A percentile compares a stretch with the other conserved stretches of the same genome.
These are phyloP conservation scores for Strigamia crassipes DNA, from an alignment of 2,888 invertebrate genomes.

Conservation along the genomic window DNA sequence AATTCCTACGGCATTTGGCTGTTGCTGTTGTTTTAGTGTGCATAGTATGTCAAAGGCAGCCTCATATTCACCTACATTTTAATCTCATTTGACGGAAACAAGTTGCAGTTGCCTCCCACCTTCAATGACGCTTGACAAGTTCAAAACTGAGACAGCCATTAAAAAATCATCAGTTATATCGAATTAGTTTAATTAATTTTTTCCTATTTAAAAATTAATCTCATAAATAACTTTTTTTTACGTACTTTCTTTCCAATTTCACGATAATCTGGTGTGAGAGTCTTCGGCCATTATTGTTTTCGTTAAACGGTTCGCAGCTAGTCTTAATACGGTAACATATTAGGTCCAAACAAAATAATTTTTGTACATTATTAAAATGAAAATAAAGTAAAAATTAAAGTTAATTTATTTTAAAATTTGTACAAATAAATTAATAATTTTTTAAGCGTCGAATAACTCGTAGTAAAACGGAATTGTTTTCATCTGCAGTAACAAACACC, in stretches of 20 bases:
- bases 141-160: not conserved
- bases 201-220: not conserved
- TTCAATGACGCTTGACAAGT: slow-evolving; percentile 36
- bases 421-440: too few species aligned
- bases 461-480: too few species aligned
- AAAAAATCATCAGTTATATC: not conserved
- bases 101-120: slow-evolving; percentile 38
- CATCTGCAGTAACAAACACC: too few species aligned
- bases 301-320: not conserved
- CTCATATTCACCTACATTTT: slow-evolving; percentile 26
- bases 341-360: too few species aligned
- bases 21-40: not conserved
- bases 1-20: not conserved
- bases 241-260: not conserved
- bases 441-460: too few species aligned
- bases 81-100: slow-evolving; percentile 41
- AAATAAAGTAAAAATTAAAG: too few species aligned
- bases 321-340: too few species aligned
- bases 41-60: not conserved
- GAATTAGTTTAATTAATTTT: not conserved
- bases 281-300: not conserved
- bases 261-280: not conserved
- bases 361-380: too few species aligned
- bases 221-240: not conserved
- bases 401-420: too few species aligned